Conservation (phyloP, 2,888 invertebrate genomes). For the Noctua comes region DNA sequence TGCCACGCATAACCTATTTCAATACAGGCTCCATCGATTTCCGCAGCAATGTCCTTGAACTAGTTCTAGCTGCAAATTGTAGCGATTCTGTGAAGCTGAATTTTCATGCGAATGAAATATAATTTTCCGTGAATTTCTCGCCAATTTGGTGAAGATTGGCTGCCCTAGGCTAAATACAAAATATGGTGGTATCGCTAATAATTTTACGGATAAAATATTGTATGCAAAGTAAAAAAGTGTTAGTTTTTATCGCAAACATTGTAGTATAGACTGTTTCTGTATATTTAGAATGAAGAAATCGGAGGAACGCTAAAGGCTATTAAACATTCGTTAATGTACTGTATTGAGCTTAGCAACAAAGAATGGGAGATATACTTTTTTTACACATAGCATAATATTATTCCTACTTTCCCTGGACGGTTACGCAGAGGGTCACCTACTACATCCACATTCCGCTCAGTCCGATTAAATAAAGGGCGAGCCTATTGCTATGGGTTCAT, state of each 20-base stretch:
- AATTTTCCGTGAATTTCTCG: constrained; percentile 3
- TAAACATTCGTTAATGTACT: neutral
- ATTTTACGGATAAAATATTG: neutral
- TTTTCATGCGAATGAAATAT: constrained; percentile 6
- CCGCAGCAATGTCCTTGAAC: constrained; percentile 25
- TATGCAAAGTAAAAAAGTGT: neutral
- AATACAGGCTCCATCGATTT: constrained; percentile 31
- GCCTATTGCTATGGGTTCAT: neutral
- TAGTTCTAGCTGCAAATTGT: constrained; percentile 1
- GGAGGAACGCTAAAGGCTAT: neutral
- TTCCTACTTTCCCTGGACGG: neutral
- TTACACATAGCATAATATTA: neutral
- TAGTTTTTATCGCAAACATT: neutral
- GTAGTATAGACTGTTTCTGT: neutral
- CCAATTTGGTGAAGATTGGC: constrained; percentile 9
- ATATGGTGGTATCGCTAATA: constrained; percentile 11
- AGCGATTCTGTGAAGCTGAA: constrained; percentile 21
- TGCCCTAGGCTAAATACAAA: constrained; percentile 6
- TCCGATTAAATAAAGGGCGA: neutral
- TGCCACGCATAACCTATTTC: constrained; percentile 24
- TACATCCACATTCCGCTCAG: neutral
- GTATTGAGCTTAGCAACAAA: neutral
- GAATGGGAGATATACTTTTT: neutral
- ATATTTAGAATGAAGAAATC: too few species aligned
- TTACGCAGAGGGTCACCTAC: neutral